Conservation (phyloP, 2,797 vertebrate species). For the Lepus townsendii region DNA sequence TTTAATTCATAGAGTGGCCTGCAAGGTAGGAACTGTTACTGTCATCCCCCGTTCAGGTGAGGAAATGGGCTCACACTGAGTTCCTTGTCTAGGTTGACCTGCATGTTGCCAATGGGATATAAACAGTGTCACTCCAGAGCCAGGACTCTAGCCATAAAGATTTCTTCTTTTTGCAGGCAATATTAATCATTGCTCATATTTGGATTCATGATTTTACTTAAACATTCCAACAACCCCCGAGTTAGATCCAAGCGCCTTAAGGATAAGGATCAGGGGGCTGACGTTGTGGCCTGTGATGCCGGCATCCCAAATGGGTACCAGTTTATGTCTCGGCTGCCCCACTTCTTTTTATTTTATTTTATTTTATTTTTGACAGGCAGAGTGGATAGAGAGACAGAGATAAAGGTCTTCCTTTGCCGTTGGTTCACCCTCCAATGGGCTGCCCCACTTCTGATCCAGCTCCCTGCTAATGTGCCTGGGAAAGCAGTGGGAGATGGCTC, state of each 20-base stretch:
- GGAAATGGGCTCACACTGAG: background rate
- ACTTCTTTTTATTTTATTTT: too few relatives aligned
- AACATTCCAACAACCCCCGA: background rate
- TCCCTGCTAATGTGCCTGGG: too few relatives aligned
- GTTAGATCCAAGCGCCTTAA: background rate
- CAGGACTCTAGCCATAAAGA: background rate
- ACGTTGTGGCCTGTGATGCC: too few relatives aligned
- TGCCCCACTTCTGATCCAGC: too few relatives aligned
- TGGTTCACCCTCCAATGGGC: too few relatives aligned
- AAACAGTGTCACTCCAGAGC: background rate
- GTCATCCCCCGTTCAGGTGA: background rate
- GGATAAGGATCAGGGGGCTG: background rate
- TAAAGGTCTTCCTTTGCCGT: too few relatives aligned
- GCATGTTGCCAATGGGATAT: background rate
- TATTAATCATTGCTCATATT: background rate
- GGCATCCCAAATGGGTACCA: too few relatives aligned
- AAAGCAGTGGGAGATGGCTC: too few relatives aligned
- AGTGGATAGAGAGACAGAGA: too few relatives aligned
- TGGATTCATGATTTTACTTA: background rate
- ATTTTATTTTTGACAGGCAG: too few relatives aligned
- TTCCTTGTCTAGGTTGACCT: background rate
- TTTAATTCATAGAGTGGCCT: background rate
- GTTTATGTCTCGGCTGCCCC: too few relatives aligned
- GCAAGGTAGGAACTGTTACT: background rate
- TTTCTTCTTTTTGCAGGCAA: background rate